Conservation (phyloP, 1,140 invertebrate species). For the Holcopasites calliopsidis region DNA sequence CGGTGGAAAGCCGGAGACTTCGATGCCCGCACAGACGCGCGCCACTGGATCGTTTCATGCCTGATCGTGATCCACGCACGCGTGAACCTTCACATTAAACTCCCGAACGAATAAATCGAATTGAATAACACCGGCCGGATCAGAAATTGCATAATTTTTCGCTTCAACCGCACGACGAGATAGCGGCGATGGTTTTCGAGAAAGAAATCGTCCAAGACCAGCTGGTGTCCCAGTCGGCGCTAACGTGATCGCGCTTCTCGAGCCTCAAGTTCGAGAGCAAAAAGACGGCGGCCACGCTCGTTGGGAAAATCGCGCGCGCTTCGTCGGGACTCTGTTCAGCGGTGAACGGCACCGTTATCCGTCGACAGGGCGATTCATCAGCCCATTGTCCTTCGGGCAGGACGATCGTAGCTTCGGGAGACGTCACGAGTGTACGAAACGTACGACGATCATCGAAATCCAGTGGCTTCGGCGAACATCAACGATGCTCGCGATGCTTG, state of each 20-base stretch:
- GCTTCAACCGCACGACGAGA: no score
- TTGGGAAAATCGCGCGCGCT: conserved; percentile 19
- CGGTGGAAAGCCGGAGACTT: conserved; percentile 52
- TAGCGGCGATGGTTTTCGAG: no score
- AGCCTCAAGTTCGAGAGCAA: not conserved
- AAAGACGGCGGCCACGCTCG: conserved; percentile 16
- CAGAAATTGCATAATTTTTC: no score
- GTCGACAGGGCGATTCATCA: conserved; percentile 31
- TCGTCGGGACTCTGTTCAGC: not conserved
- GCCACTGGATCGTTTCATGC: conserved; percentile 36
- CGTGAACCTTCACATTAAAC: not conserved
- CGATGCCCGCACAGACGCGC: conserved; percentile 45
- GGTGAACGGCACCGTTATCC: conserved; percentile 22
- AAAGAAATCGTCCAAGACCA: not conserved
- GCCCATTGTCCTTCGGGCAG: conserved; percentile 14
- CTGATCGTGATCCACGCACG: not conserved
- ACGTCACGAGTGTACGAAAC: conserved; percentile 3
- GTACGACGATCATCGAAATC: not conserved
- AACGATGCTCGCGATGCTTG: no score
- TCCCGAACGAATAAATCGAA: no score
- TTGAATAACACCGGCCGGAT: no score
- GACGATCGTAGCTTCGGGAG: not conserved
- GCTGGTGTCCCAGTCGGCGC: not conserved
- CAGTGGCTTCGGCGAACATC: not conserved
- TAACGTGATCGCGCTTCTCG: not conserved